phyloP scores from a whole-genome alignment of 2,797 vertebrate species.

The Poecilia velifera region DNA sequence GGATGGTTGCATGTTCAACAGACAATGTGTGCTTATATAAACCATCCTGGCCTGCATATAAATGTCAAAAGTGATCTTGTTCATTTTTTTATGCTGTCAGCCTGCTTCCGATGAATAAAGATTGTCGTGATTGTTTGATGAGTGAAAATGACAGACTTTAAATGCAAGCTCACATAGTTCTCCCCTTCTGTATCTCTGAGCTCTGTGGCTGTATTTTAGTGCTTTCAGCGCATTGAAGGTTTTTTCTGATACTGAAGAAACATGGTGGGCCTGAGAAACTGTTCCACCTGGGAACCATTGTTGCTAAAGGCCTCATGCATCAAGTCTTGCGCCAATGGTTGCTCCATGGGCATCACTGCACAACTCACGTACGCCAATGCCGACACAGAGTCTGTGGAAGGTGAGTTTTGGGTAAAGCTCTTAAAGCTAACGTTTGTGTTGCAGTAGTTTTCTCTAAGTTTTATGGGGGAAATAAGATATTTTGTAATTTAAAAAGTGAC shows the following conservation, averaged over 20 bases:
- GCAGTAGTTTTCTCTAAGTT: neutral
- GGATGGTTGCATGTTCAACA: slow-evolving; percentile 44
- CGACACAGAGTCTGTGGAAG: slow-evolving; percentile 87
- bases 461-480: neutral
- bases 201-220: slow-evolving; percentile 28
- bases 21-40: slow-evolving; percentile 23
- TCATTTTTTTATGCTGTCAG: slow-evolving; percentile 9
- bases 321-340: slow-evolving; percentile 92
- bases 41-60: slow-evolving; percentile 15
- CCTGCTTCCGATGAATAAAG: slow-evolving; percentile 13
- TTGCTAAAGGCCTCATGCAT: slow-evolving; percentile 91
- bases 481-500: neutral
- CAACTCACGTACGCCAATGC: slow-evolving; percentile 91
- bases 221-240: slow-evolving; percentile 24
- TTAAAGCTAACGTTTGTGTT: neutral
- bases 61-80: slow-evolving; percentile 4
- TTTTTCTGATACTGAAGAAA: slow-evolving; percentile 30
- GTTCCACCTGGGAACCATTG: slow-evolving; percentile 89
- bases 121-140: slow-evolving; percentile 18
- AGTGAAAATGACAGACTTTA: slow-evolving; percentile 57
- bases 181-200: slow-evolving; percentile 11
- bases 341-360: slow-evolving; percentile 88
- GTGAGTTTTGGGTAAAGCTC: slow-evolving; percentile 70
- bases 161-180: slow-evolving; percentile 55
- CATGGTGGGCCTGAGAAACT: slow-evolving; percentile 93